Conservation (phyloP, 2,888 invertebrate genomes). For the Drosophila crucigera region DNA sequence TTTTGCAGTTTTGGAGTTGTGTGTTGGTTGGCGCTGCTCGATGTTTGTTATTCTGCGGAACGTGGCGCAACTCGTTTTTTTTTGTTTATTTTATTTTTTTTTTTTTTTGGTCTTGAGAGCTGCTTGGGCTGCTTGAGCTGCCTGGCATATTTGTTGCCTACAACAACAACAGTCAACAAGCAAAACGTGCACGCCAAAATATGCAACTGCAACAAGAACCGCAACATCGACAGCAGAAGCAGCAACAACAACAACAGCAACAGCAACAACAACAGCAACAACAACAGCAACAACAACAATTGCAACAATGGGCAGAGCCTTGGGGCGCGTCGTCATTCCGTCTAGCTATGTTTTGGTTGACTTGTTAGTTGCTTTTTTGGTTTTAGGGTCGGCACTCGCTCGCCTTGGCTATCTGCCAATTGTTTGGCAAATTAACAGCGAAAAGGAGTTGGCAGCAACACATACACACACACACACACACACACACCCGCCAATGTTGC, state of each 20-base stretch:
- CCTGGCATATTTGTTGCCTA: conserved; percentile 75
- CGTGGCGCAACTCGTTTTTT: conserved; percentile 75
- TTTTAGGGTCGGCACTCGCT: conserved; percentile 49
- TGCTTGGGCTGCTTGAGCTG: conserved; percentile 52
- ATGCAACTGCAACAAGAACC: conserved; percentile 77
- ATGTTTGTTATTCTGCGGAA: conserved; percentile 78
- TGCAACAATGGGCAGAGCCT: conserved; percentile 56
- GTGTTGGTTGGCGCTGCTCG: conserved; percentile 40
- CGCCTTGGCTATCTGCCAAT: conserved; percentile 77
- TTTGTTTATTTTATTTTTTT: conserved; percentile 42
- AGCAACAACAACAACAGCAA: conserved; percentile 38
- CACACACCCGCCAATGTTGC: conserved; percentile 17
- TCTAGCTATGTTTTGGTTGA: conserved; percentile 73
- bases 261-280: conserved; percentile 17
- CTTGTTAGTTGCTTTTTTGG: conserved; percentile 60
- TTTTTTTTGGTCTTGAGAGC: conserved; percentile 59
- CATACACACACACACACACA: conserved; percentile 7
- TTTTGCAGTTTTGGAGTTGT: conserved; percentile 70
- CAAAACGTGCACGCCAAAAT: conserved; percentile 78
- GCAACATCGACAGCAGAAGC: conserved; percentile 39
- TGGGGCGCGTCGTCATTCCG: conserved; percentile 73
- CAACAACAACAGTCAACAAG: conserved; percentile 64
- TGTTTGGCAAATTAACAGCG: conserved; percentile 81
- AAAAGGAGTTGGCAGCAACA: conserved; percentile 64
- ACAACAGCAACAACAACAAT: conserved; percentile 31